phyloP scores from a whole-genome alignment of 2,888 invertebrate genomes.

The Bugula neritina region DNA sequence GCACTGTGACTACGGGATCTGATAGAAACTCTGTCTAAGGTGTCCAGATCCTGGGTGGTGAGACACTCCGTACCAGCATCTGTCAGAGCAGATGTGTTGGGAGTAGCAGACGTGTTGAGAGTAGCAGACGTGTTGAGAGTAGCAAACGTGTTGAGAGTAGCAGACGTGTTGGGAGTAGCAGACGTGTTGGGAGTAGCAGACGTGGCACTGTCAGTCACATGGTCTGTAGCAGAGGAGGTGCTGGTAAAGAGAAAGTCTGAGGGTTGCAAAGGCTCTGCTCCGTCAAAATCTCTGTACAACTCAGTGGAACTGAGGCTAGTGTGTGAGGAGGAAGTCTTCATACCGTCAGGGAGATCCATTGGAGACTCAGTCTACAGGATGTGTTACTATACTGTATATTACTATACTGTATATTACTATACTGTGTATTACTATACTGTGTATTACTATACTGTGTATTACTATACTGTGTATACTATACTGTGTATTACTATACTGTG shows the following conservation, averaged over 20 bases:
- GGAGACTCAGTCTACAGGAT: neutral
- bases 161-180: neutral
- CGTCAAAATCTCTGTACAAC: conserved; percentile 9
- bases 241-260: neutral
- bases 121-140: neutral
- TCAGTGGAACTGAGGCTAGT: conserved; percentile 20
- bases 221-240: neutral
- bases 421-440: no score
- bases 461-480: no score
- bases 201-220: neutral
- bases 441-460: no score
- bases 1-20: neutral
- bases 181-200: neutral
- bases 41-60: neutral
- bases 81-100: neutral
- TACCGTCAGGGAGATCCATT: neutral
- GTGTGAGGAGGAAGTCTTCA: conserved; percentile 2
- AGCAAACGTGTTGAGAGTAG: neutral
- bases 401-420: no score
- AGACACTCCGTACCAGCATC: no score
- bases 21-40: neutral
- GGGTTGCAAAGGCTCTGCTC: conserved; percentile 11
- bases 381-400: no score
- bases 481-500: no score
- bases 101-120: neutral